Percentiles rank a stretch among this genome's conserved stretches.
phyloP scores from a whole-genome alignment of 2,888 invertebrate species.

The Trachelus tabidus region DNA sequence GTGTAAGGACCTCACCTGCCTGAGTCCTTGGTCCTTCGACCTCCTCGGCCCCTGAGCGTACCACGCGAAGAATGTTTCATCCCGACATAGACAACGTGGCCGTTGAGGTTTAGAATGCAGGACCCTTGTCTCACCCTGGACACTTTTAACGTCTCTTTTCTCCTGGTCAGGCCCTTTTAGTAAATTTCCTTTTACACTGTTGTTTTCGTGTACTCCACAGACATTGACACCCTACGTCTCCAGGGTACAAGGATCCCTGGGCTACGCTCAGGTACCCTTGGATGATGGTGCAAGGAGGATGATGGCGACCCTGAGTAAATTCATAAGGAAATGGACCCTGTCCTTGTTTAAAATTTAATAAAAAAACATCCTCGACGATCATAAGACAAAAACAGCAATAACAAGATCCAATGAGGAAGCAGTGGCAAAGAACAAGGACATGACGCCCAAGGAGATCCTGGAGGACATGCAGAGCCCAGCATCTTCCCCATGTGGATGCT shows the following conservation, averaged over 20 bases:
- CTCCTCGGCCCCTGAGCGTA: not conserved
- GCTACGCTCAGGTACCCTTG: not conserved
- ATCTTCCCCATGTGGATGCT: not conserved
- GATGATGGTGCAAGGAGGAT: not conserved
- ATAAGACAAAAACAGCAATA: not conserved
- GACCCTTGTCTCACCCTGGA: slow-evolving; percentile 8
- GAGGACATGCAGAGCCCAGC: not conserved
- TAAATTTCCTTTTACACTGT: not conserved
- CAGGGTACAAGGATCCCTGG: not conserved
- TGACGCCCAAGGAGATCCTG: not conserved
- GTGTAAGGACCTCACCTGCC: slow-evolving; percentile 21
- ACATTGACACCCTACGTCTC: not conserved
- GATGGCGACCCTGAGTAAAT: not conserved
- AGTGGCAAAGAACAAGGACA: not conserved
- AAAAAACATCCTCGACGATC: not conserved
- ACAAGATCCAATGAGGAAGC: not conserved
- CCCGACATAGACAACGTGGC: slow-evolving; percentile 1
- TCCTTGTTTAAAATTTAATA: not conserved
- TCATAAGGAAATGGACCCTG: not conserved
- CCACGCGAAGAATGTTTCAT: slow-evolving; percentile 4
- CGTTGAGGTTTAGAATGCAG: slow-evolving; percentile 7
- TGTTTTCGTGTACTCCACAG: not conserved
- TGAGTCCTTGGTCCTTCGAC: slow-evolving; percentile 7
- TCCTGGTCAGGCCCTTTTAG: not conserved
- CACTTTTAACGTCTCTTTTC: slow-evolving; percentile 6